Percentiles rank a stretch among this genome's conserved stretches.
Evolutionary conservation across 1,140 invertebrate genomes (phyloP).

Genomic region (Zaprionus taronus): DNA sequence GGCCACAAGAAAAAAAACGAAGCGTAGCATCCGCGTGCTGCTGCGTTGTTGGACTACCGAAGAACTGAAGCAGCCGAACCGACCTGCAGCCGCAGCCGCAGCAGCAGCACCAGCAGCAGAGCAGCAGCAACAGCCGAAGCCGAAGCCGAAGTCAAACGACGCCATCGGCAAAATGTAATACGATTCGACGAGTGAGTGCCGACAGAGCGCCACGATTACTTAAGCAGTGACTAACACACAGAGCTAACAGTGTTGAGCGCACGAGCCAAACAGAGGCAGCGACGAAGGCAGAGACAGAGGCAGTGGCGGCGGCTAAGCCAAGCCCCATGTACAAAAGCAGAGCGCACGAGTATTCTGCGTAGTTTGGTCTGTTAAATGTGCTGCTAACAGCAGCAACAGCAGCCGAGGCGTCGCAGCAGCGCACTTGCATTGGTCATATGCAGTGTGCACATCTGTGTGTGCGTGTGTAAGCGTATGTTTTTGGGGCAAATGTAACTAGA

Average conservation of each 20-base stretch:
- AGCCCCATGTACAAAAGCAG: slow-evolving; percentile 22
- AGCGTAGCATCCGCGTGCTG: slow-evolving; percentile 76
- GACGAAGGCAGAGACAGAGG: neutral
- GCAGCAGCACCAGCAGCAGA: slow-evolving; percentile 22
- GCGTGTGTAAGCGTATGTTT: slow-evolving; percentile 43
- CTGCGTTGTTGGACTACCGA: slow-evolving; percentile 71
- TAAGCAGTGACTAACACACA: slow-evolving; percentile 63
- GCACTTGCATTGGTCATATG: neutral
- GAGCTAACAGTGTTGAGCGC: slow-evolving; percentile 43
- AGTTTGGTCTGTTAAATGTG: slow-evolving; percentile 4
- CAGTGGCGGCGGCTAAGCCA: slow-evolving; percentile 18
- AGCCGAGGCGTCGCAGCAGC: neutral
- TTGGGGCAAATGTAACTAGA: slow-evolving; percentile 9
- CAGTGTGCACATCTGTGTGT: neutral
- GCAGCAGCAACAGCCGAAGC: slow-evolving; percentile 35
- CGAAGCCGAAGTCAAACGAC: slow-evolving; percentile 45
- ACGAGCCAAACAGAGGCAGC: slow-evolving; percentile 39
- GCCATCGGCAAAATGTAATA: slow-evolving; percentile 46
- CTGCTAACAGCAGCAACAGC: neutral
- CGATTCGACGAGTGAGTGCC: slow-evolving; percentile 36
- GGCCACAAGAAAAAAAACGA: slow-evolving; percentile 55
- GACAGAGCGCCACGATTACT: slow-evolving; percentile 56
- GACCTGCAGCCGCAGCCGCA: slow-evolving; percentile 25
- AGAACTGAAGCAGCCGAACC: slow-evolving; percentile 67
- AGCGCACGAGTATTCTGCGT: neutral